Evolutionary conservation across 2,797 vertebrate species (phyloP).

Genomic region (Trachurus trachurus): DNA sequence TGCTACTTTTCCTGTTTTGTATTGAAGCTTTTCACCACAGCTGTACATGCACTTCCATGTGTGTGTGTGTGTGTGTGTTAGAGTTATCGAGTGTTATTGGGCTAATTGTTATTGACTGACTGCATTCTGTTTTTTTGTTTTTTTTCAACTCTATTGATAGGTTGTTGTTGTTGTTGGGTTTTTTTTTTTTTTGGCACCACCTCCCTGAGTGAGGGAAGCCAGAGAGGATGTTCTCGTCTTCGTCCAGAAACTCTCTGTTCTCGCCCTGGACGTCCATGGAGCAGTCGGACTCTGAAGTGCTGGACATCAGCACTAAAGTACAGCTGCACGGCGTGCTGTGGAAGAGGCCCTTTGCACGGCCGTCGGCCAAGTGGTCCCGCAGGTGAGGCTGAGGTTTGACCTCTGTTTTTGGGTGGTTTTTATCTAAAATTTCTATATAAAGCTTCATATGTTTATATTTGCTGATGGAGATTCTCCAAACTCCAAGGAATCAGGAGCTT

Average conservation of each 20-base stretch:
- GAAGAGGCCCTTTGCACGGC: constrained; percentile 96
- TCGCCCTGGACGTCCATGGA: constrained; percentile 94
- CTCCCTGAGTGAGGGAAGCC: constrained; percentile 44
- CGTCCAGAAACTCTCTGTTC: constrained; percentile 89
- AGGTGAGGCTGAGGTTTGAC: constrained; percentile 83
- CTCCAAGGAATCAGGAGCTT: not conserved
- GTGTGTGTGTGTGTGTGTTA: constrained; percentile 22
- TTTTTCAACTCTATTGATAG: constrained; percentile 45
- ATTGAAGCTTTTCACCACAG: constrained; percentile 30
- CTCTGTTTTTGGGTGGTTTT: not conserved
- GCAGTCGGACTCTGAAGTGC: constrained; percentile 90
- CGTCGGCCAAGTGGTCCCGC: constrained; percentile 96
- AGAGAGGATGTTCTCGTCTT: constrained; percentile 89
- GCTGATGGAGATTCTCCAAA: rapidly evolving
- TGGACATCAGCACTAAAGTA: constrained; percentile 98
- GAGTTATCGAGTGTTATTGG: constrained; percentile 33
- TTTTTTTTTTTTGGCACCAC: constrained; percentile 28
- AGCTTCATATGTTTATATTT: not conserved
- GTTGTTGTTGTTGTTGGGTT: too few species aligned
- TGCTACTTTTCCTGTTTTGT: constrained; percentile 51
- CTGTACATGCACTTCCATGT: constrained; percentile 12
- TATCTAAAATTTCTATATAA: too few species aligned
- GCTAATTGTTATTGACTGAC: constrained; percentile 64
- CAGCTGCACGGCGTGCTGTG: constrained; percentile 96
- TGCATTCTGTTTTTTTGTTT: constrained; percentile 48